Base-by-base conservation (phyloP, 92 coral and sea anemone genomes). In the Zoanthus sociatus region DNA sequence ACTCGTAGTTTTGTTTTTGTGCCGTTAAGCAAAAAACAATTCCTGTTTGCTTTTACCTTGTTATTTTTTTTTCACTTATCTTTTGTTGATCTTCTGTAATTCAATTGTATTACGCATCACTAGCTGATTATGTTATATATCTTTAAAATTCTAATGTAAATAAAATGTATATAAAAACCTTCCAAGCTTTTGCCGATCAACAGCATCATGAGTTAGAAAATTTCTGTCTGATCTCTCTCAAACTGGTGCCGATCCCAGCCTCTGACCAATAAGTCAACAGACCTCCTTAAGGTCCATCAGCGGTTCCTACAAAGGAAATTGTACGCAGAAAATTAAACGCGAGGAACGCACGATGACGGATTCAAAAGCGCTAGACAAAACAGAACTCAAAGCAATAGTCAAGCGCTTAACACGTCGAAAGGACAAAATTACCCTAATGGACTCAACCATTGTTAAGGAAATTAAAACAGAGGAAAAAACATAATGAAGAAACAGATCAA, bases 171-270 rank as follows among this genome's bases (percentile, higher is more conserved):
- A 26, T 26, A 26, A 26, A 26, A 26, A 26, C 26, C 26, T 26
- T 26, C 26, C 26, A 26, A 26, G 26, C 26, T 26, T 26, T 26
- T 26, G 26, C 26, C 26, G 26, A 26, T 26, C 26, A 26, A 26
- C 26, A 26, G 26, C 26, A 26, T 26, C 26, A 26, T 26, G 26
- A 26, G 26, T 26, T 26, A 26, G 26, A 26, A 53, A 75, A 33
- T 46, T 46, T 53, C 79, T 42, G 79, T 46, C 61, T 77, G 67
- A 77, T 32, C 61, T 84, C 88, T 85, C 83, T 53, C 14, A 74
- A 74, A 87, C 83, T 82, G 87, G 87, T 88, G 88, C 91, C 84
- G 88, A 89, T 82, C 88, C 88, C 91, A 15, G 6, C 68, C 68
- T 61, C 68, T 50, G 55, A 50, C 55, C 42, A 37, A 75, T 54